These are phyloP conservation scores for human (Homo sapiens) DNA, from an alignment of 2,113 vertebrate species.

Conservation along the genomic window DNA sequence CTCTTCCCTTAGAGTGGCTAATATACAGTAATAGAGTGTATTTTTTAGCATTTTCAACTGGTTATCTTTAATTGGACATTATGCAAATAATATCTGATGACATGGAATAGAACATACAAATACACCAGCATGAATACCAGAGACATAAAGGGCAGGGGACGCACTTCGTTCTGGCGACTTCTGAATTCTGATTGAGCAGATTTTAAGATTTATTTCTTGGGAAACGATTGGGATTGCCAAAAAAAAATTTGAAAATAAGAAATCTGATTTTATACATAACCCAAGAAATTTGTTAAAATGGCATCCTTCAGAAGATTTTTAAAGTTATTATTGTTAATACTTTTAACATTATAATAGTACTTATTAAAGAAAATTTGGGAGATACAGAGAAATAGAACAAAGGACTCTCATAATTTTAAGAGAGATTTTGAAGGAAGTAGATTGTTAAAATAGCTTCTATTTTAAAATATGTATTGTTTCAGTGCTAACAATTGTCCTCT, in stretches of 20 bases:
- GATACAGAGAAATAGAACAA: not conserved
- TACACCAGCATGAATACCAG: not conserved
- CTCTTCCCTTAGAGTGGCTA: not conserved
- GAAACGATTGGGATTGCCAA: not conserved
- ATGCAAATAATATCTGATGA: conserved; percentile 14
- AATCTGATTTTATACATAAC: not conserved
- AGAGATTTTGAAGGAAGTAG: conserved; percentile 29
- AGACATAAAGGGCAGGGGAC: not conserved
- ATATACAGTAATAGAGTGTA: not conserved
- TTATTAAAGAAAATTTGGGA: not conserved
- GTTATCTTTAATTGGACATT: not conserved
- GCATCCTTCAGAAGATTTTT: conserved; percentile 22
- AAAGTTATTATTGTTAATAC: not conserved
- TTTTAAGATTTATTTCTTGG: conserved; percentile 18
- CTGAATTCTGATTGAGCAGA: not conserved
- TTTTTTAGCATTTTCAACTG: conserved; percentile 13
- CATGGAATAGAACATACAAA: not conserved
- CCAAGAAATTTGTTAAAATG: conserved; percentile 37
- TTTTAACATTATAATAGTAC: not conserved
- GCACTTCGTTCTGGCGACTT: not conserved
- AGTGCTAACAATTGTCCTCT: not conserved
- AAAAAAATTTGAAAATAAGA: not conserved
- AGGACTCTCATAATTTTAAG: conserved; percentile 3
- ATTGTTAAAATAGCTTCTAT: not conserved
- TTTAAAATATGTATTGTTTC: not conserved